phyloP scores from a whole-genome alignment of 2,797 vertebrate species.

The Dipus sagitta region DNA sequence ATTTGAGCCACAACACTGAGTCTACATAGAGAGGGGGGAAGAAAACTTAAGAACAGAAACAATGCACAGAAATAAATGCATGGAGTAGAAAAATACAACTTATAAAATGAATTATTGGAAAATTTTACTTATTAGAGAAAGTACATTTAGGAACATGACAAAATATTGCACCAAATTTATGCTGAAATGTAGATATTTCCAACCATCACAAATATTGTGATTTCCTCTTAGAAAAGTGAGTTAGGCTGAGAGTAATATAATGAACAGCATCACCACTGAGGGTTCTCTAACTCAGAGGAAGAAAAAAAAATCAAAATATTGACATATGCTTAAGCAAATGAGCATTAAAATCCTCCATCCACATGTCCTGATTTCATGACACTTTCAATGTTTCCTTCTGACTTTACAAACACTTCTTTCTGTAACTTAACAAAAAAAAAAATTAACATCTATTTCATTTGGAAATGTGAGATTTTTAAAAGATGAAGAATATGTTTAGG shows the following conservation, averaged over 20 bases:
- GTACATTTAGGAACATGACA: not conserved
- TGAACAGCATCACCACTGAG: not conserved
- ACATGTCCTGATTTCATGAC: not conserved
- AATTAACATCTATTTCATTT: not conserved
- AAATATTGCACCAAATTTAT: not conserved
- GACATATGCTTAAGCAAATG: slow-evolving; percentile 1
- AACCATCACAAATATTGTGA: not conserved
- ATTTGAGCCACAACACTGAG: no score
- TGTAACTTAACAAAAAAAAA: slow-evolving; percentile 24
- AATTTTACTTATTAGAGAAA: slow-evolving; percentile 48
- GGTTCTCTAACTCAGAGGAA: not conserved
- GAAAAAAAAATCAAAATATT: slow-evolving; percentile 27
- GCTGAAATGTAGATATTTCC: not conserved
- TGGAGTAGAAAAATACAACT: not conserved
- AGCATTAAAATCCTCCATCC: not conserved
- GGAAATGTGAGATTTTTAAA: slow-evolving; percentile 28
- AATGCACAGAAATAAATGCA: not conserved
- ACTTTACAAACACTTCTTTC: slow-evolving; percentile 54
- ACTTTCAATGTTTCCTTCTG: slow-evolving; percentile 3
- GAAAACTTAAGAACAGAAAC: not conserved
- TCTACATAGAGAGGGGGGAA: not conserved
- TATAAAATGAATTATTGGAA: not conserved
- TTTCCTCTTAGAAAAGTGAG: not conserved
- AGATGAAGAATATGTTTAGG: not conserved
- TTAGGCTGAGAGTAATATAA: not conserved